phyloP scores from a whole-genome alignment of 2,113 vertebrate genomes.

The Pampusana beccarii region DNA sequence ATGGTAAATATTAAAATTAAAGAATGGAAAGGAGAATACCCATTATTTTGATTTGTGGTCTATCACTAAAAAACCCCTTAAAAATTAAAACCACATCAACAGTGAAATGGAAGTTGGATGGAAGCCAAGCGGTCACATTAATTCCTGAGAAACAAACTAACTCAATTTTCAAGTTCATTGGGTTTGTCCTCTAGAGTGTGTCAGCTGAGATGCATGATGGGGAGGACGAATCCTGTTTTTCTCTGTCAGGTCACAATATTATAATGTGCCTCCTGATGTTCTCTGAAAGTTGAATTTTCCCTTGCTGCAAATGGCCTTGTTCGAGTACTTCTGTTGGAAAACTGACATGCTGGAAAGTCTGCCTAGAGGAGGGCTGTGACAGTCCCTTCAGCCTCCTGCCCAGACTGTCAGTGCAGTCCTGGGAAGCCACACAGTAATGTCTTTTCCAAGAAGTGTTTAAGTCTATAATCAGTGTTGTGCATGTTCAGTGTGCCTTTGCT shows the following conservation, averaged over 20 bases:
- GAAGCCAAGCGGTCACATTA: background rate
- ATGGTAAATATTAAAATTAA: background rate
- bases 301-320: background rate
- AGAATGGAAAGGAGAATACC: background rate
- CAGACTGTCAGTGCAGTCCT: background rate
- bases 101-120: constrained; percentile 10
- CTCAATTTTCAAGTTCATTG: constrained; percentile 58
- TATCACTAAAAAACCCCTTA: background rate
- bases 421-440: background rate
- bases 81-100: background rate
- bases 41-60: background rate
- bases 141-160: constrained; percentile 4
- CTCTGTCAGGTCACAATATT: background rate
- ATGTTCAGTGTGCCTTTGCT: background rate
- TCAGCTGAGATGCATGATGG: constrained; percentile 23
- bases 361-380: background rate
- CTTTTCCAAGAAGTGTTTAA: background rate
- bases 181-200: constrained; percentile 39
- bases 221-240: background rate
- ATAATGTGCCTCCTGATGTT: background rate
- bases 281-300: background rate
- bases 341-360: background rate
- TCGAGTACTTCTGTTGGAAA: background rate
- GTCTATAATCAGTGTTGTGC: background rate
- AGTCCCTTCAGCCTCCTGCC: background rate